Percentiles rank a stretch among this genome's conserved stretches.
Conservation (phyloP, 2,113 vertebrate genomes). For the Catharus minimus region DNA sequence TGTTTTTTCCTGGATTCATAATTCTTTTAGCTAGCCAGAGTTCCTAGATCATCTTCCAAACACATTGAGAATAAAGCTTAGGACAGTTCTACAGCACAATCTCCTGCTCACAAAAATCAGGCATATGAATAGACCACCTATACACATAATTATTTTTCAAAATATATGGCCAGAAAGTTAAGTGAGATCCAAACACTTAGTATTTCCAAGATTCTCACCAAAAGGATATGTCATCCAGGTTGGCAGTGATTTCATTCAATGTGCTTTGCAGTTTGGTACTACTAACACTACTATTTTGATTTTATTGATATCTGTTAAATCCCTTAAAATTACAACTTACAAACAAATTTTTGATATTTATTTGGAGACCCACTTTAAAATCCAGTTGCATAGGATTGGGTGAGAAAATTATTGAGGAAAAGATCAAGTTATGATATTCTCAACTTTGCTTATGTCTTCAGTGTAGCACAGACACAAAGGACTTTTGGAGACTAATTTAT, state of each 20-base stretch:
- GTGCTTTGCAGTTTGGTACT: not conserved
- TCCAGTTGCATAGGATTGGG: not conserved
- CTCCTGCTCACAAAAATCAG: not conserved
- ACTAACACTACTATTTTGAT: not conserved
- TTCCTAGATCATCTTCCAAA: not conserved
- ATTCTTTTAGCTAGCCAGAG: not conserved
- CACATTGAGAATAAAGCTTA: rapidly evolving
- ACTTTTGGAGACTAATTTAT: not conserved
- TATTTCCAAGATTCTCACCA: not conserved
- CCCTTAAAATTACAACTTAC: not conserved
- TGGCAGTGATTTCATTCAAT: not conserved
- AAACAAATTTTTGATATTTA: not conserved
- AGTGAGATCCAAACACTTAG: not conserved
- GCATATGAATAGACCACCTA: not conserved
- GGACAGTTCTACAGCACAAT: not conserved
- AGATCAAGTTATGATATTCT: not conserved
- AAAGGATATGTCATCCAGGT: not conserved
- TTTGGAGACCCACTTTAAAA: not conserved
- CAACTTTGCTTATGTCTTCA: not conserved
- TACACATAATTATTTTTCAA: not conserved
- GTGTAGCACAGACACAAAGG: not conserved
- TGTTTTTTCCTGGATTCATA: not conserved
- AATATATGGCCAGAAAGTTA: not conserved
- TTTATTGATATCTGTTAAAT: not conserved
- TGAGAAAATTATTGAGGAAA: not conserved